These are phyloP conservation scores for Dexiosoma caninum DNA, from an alignment of 2,888 invertebrate genomes.

Conservation along the genomic window DNA sequence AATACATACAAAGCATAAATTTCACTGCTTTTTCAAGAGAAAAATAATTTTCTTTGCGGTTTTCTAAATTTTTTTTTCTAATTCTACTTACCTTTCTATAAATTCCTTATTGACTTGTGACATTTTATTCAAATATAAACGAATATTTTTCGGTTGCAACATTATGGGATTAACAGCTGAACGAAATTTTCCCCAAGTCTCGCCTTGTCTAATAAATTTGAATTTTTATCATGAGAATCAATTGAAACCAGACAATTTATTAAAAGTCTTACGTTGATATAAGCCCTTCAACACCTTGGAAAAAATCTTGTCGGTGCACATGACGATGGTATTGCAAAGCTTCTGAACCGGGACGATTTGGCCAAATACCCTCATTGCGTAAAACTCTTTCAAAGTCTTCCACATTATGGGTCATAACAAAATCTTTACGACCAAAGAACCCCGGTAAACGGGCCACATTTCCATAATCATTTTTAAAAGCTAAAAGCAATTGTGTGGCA, in stretches of 20 bases:
- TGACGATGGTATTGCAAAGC: conserved; percentile 76
- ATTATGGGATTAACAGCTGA: conserved; percentile 83
- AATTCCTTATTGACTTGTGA: conserved; percentile 79
- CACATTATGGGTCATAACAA: conserved; percentile 78
- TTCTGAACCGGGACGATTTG: conserved; percentile 75
- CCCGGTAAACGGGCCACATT: conserved; percentile 75
- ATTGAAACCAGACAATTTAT: background rate
- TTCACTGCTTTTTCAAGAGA: no score
- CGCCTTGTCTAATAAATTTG: conserved; percentile 74
- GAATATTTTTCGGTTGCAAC: conserved; percentile 81
- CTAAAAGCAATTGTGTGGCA: conserved; percentile 55
- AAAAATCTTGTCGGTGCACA: conserved; percentile 65
- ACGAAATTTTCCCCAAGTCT: conserved; percentile 83
- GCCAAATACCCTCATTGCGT: conserved; percentile 79
- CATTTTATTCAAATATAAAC: conserved; percentile 79
- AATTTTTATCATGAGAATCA: background rate
- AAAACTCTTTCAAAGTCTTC: conserved; percentile 79
- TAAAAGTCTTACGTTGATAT: conserved; percentile 65
- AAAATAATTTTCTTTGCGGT: no score
- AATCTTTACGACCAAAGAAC: conserved; percentile 68
- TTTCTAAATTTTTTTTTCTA: no score
- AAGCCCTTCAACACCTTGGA: conserved; percentile 67
- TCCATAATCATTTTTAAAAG: conserved; percentile 71
- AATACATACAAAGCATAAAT: no score
- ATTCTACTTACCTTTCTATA: conserved; percentile 69